Base-by-base conservation (phyloP, 2,113 vertebrate species). In the Halichoeres trimaculatus region DNA sequence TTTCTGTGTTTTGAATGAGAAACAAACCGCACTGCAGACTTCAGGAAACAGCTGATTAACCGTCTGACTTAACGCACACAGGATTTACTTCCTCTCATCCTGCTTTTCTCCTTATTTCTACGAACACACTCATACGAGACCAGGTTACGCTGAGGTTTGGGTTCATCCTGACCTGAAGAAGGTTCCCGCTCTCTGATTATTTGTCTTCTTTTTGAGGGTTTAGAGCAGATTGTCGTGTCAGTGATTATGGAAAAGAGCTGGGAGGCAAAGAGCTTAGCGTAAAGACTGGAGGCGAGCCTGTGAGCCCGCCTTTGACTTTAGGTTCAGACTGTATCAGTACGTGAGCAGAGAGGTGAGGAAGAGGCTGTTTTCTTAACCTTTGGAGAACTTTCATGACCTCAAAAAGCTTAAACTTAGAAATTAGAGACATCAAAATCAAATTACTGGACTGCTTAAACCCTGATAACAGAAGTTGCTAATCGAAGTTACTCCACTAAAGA, bases 1-100 rank as follows among this genome's bases (percentile, higher is more conserved):
- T 41, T 72, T 83, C 51, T 75, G 63, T 34, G 67, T 74, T 66
- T 66, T 78, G 60, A 63, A 74, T 58, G 61, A 66, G 34, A 66
- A 69, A 67, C 50, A 70, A 60, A 77, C 59, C 62, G 64, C 16
- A 9, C 16, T 54, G 56, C 41, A 45, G 34, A 59, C 41, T 55
- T 69, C 47, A 56, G 51, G 11, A 58, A 73, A 56, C 62, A 64
- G 35, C 35, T 7, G 23, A 51, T 68, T 50, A 67, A 30, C 35
- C 38, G 62, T 51, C 43, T 62, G 12, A 34, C 14, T 57, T n/a
- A 9, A 11, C 12, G 14, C 40, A 10, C 30, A 30, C 30, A 30
- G 6, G 30, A 6, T 30, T 30, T 30, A 30, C 30, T 30, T 30
- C 30, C 30, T 30, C 30, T 30, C 19, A 30, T 26, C 12, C 10